Evolutionary conservation across 30 jellyfish, hydroid and myxozoan genomes (phyloP).

Genomic region (Aurelia coerulea): DNA sequence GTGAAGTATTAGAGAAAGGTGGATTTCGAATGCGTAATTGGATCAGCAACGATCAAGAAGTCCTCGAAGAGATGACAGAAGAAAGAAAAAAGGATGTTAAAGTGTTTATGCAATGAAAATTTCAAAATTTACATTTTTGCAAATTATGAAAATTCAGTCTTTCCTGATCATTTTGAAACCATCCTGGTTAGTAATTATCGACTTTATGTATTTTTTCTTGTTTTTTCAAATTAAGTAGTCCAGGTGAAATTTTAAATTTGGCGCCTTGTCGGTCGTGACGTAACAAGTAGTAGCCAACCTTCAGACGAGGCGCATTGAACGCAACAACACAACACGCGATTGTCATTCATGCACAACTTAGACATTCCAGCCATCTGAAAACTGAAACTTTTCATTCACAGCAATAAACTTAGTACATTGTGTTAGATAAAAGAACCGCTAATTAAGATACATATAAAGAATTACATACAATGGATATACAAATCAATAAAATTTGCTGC

Average conservation of each 20-base stretch:
- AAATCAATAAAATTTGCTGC: too few relatives aligned
- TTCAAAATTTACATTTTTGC: not conserved
- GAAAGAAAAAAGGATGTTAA: conserved; percentile 46
- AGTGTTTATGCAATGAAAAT: conserved; percentile 49
- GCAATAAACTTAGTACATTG: too few relatives aligned
- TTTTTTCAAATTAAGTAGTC: not conserved
- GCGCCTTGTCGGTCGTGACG: conserved; percentile 20
- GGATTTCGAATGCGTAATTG: conserved; percentile 51
- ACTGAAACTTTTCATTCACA: too few relatives aligned
- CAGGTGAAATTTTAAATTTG: conserved; percentile 13
- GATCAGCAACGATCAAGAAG: conserved; percentile 27
- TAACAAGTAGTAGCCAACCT: conserved; percentile 22
- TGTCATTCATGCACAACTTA: too few relatives aligned
- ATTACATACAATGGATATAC: too few relatives aligned
- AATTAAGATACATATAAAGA: too few relatives aligned
- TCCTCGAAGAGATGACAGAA: conserved; percentile 51
- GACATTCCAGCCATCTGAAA: not conserved
- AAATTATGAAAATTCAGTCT: conserved; percentile 25
- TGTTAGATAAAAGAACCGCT: too few relatives aligned
- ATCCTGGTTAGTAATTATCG: conserved; percentile 5
- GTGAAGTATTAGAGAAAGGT: conserved; percentile 42
- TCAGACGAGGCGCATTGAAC: not conserved
- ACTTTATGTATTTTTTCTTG: conserved; percentile 13
- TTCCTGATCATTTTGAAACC: conserved; percentile 1
- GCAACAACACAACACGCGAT: too few relatives aligned